Conservation (phyloP, 2,888 invertebrate genomes). For the Drosophila ezoana region DNA sequence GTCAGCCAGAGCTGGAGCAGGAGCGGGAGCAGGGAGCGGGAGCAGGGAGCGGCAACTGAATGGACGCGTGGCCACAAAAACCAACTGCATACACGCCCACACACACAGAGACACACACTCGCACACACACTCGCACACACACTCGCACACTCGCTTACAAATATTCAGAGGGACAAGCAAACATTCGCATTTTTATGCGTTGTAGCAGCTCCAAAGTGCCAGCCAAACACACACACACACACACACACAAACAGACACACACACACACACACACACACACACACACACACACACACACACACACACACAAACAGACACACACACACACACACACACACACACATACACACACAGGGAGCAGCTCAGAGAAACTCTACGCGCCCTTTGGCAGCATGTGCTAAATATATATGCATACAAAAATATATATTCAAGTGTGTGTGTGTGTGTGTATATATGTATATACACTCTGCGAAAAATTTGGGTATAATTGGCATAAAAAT, state of each 20-base stretch:
- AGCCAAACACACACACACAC: slow-evolving; percentile 43
- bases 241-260: slow-evolving; percentile 1
- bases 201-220: slow-evolving; percentile 69
- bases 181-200: slow-evolving; percentile 72
- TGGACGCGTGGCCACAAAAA: slow-evolving; percentile 59
- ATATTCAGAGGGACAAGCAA: slow-evolving; percentile 43
- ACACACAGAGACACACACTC: slow-evolving; percentile 32
- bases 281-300: slow-evolving; percentile 5
- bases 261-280: slow-evolving; percentile 48
- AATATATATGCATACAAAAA: slow-evolving; percentile 9
- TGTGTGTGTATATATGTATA: background rate
- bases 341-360: background rate
- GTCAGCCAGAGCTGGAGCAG: slow-evolving; percentile 26
- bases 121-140: slow-evolving; percentile 32
- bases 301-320: slow-evolving; percentile 29
- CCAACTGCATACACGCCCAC: slow-evolving; percentile 48
- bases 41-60: slow-evolving; percentile 19
- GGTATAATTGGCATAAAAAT: too few species aligned
- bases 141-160: slow-evolving; percentile 20
- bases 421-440: background rate
- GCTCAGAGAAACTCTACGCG: background rate
- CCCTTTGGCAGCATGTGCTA: slow-evolving; percentile 30
- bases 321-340: slow-evolving; percentile 8
- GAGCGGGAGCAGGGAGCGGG: slow-evolving; percentile 1
- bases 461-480: background rate